These are phyloP conservation scores for Fragum sueziense DNA, from an alignment of 2,888 invertebrate genomes.

Conservation along the genomic window DNA sequence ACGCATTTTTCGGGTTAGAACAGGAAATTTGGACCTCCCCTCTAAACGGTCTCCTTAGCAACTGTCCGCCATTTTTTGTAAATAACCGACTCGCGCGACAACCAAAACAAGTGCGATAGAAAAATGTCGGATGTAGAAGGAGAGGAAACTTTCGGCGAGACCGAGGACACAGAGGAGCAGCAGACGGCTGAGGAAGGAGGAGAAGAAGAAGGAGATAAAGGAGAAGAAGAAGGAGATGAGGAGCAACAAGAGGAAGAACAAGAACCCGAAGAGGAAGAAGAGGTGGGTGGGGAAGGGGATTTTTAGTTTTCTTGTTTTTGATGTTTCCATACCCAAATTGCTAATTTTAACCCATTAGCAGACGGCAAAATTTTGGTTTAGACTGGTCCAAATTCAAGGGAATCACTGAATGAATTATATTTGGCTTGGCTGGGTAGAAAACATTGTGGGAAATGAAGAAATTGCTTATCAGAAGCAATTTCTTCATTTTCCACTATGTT, in stretches of 20 bases:
- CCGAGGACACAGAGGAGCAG: slow-evolving; percentile 65
- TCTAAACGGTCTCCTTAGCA: slow-evolving; percentile 63
- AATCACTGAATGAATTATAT: too few species aligned
- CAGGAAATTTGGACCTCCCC: slow-evolving; percentile 26
- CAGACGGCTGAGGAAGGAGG: slow-evolving; percentile 66
- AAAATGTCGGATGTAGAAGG: slow-evolving; percentile 68
- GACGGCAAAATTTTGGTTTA: not conserved
- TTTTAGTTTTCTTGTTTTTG: not conserved
- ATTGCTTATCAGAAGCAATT: too few species aligned
- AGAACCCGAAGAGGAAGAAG: slow-evolving; percentile 64
- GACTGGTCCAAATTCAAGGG: too few species aligned
- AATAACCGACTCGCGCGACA: slow-evolving; percentile 59
- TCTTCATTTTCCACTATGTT: too few species aligned
- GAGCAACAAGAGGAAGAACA: slow-evolving; percentile 66
- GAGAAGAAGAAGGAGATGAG: slow-evolving; percentile 64
- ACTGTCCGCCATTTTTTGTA: slow-evolving; percentile 71
- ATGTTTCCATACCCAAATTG: not conserved
- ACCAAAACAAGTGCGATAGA: slow-evolving; percentile 33
- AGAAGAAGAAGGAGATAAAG: slow-evolving; percentile 62
- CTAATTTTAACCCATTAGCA: not conserved
- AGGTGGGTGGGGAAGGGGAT: slow-evolving; percentile 62
- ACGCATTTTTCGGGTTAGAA: slow-evolving; percentile 1
- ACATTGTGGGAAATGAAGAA: not conserved
- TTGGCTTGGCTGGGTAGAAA: too few species aligned
- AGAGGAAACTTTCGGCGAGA: slow-evolving; percentile 57